These are phyloP conservation scores for Apotomis turbidana DNA, from an alignment of 2,888 invertebrate species.

Conservation along the genomic window DNA sequence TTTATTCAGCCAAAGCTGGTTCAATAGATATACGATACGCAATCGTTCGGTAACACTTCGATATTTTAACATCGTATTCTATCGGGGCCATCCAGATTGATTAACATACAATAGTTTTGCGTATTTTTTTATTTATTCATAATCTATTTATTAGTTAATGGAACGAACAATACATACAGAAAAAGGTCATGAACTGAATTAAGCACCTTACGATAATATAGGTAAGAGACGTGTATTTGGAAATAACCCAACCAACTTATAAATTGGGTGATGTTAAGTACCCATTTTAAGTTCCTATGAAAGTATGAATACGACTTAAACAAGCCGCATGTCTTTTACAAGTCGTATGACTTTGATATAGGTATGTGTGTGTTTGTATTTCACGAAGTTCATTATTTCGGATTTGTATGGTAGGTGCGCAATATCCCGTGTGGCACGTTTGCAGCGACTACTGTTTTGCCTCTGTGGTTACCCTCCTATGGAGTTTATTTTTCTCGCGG, in stretches of 20 bases:
- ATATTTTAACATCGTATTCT: slow-evolving; percentile 16
- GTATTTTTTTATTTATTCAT: slow-evolving; percentile 53
- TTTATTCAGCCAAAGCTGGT: neutral
- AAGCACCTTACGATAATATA: neutral
- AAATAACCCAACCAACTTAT: neutral
- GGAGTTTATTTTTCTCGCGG: no score
- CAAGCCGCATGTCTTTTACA: no score
- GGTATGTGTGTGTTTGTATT: no score
- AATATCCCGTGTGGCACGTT: no score
- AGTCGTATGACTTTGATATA: no score
- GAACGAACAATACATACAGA: slow-evolving; percentile 1
- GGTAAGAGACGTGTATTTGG: neutral
- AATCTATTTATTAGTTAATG: slow-evolving; percentile 42
- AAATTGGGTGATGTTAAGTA: no score
- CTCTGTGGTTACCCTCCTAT: no score
- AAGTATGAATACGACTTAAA: no score
- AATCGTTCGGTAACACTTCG: slow-evolving; percentile 19
- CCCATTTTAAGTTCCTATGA: no score
- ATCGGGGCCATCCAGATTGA: slow-evolving; percentile 44
- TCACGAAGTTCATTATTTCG: no score
- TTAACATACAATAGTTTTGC: slow-evolving; percentile 62
- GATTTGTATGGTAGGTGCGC: no score
- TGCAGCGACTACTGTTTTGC: no score
- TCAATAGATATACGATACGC: slow-evolving; percentile 11
- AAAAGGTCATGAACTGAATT: neutral